These are phyloP conservation scores for Melanerpes aurifrons DNA, from an alignment of 2,113 vertebrate species.

Conservation along the genomic window DNA sequence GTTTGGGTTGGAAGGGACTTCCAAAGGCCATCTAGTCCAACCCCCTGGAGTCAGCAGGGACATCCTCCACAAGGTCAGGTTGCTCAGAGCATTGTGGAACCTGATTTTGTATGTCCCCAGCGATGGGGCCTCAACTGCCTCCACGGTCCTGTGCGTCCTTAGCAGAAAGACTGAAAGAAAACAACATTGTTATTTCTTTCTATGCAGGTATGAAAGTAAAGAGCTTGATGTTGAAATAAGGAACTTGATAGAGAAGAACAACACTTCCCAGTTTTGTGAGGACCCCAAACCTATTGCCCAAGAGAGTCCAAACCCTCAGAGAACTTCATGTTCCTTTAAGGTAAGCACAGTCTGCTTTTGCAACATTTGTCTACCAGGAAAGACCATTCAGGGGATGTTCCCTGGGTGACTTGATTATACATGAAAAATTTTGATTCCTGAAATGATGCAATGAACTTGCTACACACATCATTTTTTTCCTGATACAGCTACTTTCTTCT, in stretches of 20 bases:
- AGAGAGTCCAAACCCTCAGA: background rate
- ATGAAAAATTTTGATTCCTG: constrained; percentile 10
- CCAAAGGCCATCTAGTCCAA: too few relatives aligned
- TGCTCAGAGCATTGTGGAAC: too few relatives aligned
- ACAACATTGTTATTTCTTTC: background rate
- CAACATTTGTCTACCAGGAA: constrained; percentile 9
- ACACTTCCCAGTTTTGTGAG: background rate
- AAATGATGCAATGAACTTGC: constrained; percentile 5
- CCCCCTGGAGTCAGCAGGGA: too few relatives aligned
- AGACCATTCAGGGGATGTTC: background rate
- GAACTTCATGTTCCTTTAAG: background rate
- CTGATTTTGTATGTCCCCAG: too few relatives aligned
- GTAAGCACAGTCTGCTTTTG: constrained; percentile 59
- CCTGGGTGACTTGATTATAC: background rate
- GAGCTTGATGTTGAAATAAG: constrained; percentile 76
- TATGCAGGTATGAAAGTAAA: constrained; percentile 76
- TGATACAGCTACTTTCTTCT: constrained; percentile 1
- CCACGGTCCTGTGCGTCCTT: background rate
- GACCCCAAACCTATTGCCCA: background rate
- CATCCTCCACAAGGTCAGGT: too few relatives aligned
- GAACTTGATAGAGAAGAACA: constrained; percentile 69
- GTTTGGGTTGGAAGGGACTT: too few relatives aligned
- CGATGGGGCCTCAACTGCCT: too few relatives aligned
- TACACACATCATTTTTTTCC: background rate
- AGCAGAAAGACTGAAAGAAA: background rate